Conservation (phyloP, 2,113 vertebrate genomes). For the Xenopus laevis region DNA sequence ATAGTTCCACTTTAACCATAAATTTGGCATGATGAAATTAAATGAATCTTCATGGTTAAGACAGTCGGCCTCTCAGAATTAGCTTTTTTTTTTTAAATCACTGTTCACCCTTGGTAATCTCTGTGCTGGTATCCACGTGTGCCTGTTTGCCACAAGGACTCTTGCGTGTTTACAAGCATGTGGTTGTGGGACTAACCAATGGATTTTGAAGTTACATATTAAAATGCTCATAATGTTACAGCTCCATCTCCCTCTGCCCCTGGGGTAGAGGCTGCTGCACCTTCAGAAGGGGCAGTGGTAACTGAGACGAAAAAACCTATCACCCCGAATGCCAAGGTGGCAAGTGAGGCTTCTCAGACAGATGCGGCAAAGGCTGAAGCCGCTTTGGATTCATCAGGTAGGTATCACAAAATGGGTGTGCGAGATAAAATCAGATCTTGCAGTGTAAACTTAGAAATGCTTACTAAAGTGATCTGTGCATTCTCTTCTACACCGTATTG, state of each 20-base stretch:
- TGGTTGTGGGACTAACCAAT: constrained; percentile 1
- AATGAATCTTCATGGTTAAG: no score
- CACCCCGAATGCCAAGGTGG: constrained; percentile 47
- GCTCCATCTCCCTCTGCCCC: constrained; percentile 47
- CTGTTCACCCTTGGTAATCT: background rate
- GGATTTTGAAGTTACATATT: background rate
- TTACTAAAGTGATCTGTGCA: no score
- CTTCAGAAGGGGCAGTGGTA: constrained; percentile 35
- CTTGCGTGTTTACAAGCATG: constrained; percentile 13
- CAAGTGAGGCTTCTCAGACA: constrained; percentile 54
- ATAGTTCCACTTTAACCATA: no score
- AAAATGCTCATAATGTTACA: constrained; percentile 38
- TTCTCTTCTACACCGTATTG: no score
- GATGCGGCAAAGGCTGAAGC: constrained; percentile 49
- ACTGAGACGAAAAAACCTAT: constrained; percentile 48
- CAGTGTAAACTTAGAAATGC: background rate
- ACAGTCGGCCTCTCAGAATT: no score
- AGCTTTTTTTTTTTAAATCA: no score
- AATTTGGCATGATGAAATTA: no score
- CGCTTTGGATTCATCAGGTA: constrained; percentile 57
- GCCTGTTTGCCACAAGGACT: background rate
- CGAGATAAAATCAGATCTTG: background rate
- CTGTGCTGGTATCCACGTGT: background rate
- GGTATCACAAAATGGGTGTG: constrained; percentile 35
- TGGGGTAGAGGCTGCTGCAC: background rate